Conservation (phyloP, 2,113 vertebrate genomes). For the Arvicanthis niloticus region DNA sequence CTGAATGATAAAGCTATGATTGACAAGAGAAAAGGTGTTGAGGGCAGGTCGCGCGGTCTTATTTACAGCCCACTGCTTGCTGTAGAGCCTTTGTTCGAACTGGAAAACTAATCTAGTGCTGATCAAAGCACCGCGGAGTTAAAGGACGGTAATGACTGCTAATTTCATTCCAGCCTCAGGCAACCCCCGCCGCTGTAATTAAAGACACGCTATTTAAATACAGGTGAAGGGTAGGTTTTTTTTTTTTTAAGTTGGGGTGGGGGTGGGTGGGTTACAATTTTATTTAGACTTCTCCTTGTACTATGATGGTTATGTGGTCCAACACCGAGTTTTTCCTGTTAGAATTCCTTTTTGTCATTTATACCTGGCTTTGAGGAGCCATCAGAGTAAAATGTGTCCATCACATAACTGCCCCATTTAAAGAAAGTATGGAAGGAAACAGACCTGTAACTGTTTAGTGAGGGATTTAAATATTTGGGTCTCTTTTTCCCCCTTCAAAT, state of each 20-base stretch:
- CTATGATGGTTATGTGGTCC: slow-evolving; percentile 79
- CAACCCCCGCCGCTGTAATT: slow-evolving; percentile 92
- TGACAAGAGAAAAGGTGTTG: slow-evolving; percentile 91
- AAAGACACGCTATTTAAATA: slow-evolving; percentile 92
- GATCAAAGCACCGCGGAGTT: slow-evolving; percentile 93
- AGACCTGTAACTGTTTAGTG: slow-evolving; percentile 48
- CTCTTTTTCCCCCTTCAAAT: slow-evolving; percentile 73
- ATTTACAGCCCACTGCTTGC: slow-evolving; percentile 92
- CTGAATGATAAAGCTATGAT: slow-evolving; percentile 90
- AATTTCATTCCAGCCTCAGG: slow-evolving; percentile 93
- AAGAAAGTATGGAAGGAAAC: slow-evolving; percentile 30
- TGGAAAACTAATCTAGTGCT: slow-evolving; percentile 93
- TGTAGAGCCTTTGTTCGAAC: slow-evolving; percentile 91
- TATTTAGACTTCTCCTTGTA: slow-evolving; percentile 84
- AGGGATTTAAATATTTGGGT: slow-evolving; percentile 75
- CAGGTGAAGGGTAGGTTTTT: slow-evolving; percentile 87
- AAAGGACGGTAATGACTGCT: slow-evolving; percentile 94
- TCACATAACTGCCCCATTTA: slow-evolving; percentile 37
- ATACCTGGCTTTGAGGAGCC: slow-evolving; percentile 58
- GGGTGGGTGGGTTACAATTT: slow-evolving; percentile 84
- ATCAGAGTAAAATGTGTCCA: slow-evolving; percentile 44
- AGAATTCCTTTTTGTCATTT: slow-evolving; percentile 67
- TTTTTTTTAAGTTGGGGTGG: slow-evolving; percentile 83
- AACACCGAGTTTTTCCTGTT: slow-evolving; percentile 69
- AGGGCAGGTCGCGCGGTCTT: slow-evolving; percentile 91